Percentiles rank a stretch among this genome's conserved stretches.
Conservation (phyloP, 1,140 invertebrate genomes). For the Tyrophagus putrescentiae region DNA sequence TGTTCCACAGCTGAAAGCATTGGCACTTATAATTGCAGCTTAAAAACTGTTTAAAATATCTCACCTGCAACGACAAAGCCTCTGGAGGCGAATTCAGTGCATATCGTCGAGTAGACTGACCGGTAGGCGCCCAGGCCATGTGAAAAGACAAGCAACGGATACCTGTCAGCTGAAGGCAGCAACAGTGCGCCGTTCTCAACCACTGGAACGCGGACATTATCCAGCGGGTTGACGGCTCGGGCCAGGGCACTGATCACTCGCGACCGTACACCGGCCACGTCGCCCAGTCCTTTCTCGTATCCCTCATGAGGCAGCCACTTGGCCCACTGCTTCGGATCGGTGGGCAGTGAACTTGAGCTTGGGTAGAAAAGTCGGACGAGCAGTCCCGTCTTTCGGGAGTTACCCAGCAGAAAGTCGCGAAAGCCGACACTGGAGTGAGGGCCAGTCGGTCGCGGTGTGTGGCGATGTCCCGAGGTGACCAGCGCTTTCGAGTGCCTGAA, state of each 20-base stretch:
- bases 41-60: conserved; percentile 10
- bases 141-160: neutral
- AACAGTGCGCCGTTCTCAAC: neutral
- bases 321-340: neutral
- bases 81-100: conserved; percentile 45
- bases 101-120: conserved; percentile 29
- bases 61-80: conserved; percentile 48
- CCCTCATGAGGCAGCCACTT: neutral
- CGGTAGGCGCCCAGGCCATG: neutral
- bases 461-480: neutral
- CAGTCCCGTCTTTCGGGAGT: neutral
- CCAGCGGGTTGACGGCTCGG: neutral
- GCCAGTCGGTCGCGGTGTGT: neutral
- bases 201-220: neutral
- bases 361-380: neutral
- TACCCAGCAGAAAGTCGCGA: neutral
- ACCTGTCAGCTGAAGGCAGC: neutral
- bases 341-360: neutral
- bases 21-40: conserved; percentile 2
- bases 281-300: neutral
- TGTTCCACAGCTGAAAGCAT: neutral
- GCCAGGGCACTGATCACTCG: neutral
- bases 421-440: neutral
- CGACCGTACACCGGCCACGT: neutral
- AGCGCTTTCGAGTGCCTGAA: neutral